These are phyloP conservation scores for Leptoclinus maculatus DNA, from an alignment of 2,797 vertebrate genomes.

Conservation along the genomic window DNA sequence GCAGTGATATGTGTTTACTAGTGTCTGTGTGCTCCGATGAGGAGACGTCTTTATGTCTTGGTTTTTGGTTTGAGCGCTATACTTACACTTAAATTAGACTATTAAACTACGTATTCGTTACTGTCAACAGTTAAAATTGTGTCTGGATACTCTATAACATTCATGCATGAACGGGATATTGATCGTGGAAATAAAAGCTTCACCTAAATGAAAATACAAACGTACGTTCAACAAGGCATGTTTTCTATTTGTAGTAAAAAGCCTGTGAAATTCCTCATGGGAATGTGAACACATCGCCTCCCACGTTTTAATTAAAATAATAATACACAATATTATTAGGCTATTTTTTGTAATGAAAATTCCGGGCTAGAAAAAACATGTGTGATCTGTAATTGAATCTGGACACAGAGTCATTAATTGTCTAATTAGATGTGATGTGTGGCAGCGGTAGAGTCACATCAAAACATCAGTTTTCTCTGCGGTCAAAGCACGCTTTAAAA, in stretches of 20 bases:
- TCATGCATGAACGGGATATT: constrained; percentile 33
- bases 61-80: not conserved
- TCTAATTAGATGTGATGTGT: constrained; percentile 63
- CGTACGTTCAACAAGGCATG: constrained; percentile 28
- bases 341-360: constrained; percentile 50
- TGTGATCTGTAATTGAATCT: constrained; percentile 67
- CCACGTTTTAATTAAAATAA: constrained; percentile 54
- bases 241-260: constrained; percentile 55
- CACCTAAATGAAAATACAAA: constrained; percentile 48
- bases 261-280: constrained; percentile 52
- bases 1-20: not conserved
- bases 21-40: not conserved
- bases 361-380: constrained; percentile 39
- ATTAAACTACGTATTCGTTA: not conserved
- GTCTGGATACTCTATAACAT: not conserved
- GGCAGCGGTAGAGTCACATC: constrained; percentile 52
- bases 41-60: not conserved
- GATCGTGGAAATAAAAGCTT: constrained; percentile 56
- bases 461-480: constrained; percentile 68
- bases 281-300: constrained; percentile 58
- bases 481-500: constrained; percentile 58
- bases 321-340: constrained; percentile 34
- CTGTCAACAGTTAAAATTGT: not conserved
- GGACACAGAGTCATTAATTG: constrained; percentile 58
- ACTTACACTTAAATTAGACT: not conserved